Percentiles rank a stretch among this genome's conserved stretches.
These are phyloP conservation scores for Pseudolaguvia tuberculata DNA, from an alignment of 2,113 vertebrate species.

Conservation along the genomic window DNA sequence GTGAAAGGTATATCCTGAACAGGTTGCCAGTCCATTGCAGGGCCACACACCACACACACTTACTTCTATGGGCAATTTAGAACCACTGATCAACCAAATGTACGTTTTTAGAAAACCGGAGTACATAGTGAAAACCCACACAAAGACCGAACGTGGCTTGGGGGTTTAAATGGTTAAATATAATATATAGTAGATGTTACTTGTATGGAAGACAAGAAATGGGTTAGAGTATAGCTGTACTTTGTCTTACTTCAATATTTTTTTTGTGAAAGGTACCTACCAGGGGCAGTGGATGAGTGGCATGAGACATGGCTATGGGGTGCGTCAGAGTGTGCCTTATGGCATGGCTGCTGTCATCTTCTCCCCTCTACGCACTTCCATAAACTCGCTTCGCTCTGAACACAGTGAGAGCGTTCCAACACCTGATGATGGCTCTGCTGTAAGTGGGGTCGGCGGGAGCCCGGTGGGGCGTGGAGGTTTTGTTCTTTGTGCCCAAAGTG, in stretches of 20 bases:
- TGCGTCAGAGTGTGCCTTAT: slow-evolving; percentile 95
- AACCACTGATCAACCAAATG: too few relatives aligned
- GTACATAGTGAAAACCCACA: too few relatives aligned
- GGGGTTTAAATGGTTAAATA: not conserved
- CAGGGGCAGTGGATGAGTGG: slow-evolving; percentile 95
- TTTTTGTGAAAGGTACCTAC: slow-evolving; percentile 78
- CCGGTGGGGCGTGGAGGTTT: slow-evolving; percentile 88
- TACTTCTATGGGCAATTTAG: too few relatives aligned
- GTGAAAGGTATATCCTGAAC: too few relatives aligned
- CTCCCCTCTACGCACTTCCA: slow-evolving; percentile 92
- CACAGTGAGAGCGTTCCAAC: slow-evolving; percentile 87
- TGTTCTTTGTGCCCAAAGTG: slow-evolving; percentile 85
- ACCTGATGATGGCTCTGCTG: slow-evolving; percentile 69
- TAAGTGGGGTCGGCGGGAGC: slow-evolving; percentile 78
- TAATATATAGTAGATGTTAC: not conserved
- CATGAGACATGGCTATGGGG: slow-evolving; percentile 94
- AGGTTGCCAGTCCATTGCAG: too few relatives aligned
- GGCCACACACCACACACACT: too few relatives aligned
- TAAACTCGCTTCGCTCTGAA: slow-evolving; percentile 96
- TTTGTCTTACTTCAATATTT: slow-evolving; percentile 21
- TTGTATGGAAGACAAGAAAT: not conserved
- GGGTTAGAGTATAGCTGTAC: not conserved
- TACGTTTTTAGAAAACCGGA: too few relatives aligned
- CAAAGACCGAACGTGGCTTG: too few relatives aligned
- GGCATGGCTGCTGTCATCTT: slow-evolving; percentile 96